Evolutionary conservation across 92 coral and sea anemone species (phyloP).

Genomic region (Porites evermanni): DNA sequence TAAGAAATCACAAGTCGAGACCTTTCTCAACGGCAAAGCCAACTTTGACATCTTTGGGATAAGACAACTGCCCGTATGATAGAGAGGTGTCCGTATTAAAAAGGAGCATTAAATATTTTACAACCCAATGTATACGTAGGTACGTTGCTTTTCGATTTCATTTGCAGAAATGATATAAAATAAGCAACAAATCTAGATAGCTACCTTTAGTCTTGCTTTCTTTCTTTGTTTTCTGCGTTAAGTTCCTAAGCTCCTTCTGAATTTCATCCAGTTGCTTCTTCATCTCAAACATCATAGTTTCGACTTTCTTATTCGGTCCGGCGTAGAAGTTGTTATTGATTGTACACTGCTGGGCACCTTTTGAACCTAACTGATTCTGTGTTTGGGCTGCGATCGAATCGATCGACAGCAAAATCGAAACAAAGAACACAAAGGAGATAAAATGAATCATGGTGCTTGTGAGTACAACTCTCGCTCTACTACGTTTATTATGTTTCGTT

Average conservation of each 20-base stretch:
- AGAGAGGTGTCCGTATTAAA: too few relatives aligned
- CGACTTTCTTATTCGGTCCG: neutral
- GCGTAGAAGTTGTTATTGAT: neutral
- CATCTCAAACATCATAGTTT: neutral
- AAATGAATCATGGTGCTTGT: neutral
- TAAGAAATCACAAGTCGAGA: too few relatives aligned
- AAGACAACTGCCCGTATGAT: too few relatives aligned
- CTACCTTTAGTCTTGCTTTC: neutral
- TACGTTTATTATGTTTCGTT: neutral
- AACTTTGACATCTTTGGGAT: too few relatives aligned
- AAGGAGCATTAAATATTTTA: too few relatives aligned
- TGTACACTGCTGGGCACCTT: neutral
- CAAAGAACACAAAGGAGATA: neutral
- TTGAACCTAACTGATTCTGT: neutral
- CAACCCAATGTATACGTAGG: too few relatives aligned
- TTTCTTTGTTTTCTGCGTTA: conserved; percentile 1
- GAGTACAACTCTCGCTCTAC: neutral
- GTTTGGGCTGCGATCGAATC: neutral
- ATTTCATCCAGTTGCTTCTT: conserved; percentile 19
- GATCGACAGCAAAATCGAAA: neutral
- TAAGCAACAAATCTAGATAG: neutral
- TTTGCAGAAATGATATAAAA: too few relatives aligned
- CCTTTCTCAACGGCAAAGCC: too few relatives aligned
- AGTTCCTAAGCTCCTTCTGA: conserved; percentile 3
- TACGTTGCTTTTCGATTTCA: too few relatives aligned